These are phyloP conservation scores for Thunnus thynnus DNA, from an alignment of 2,113 vertebrate genomes.

Conservation along the genomic window DNA sequence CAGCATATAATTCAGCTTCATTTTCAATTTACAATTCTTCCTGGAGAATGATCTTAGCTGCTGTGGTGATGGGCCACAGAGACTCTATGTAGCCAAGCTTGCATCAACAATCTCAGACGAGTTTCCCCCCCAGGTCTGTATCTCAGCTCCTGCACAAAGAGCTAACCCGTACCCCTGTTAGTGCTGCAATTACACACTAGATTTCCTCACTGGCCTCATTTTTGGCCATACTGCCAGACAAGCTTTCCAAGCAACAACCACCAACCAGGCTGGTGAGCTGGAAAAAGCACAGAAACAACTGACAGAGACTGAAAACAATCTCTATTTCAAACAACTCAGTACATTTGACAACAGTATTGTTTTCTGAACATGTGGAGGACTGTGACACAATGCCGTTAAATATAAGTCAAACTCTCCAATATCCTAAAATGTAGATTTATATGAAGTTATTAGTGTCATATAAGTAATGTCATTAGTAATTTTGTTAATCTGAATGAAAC, in stretches of 20 bases:
- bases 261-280: slow-evolving; percentile 25
- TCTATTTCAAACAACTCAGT: neutral
- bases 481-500: no score
- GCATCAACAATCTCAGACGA: slow-evolving; percentile 26
- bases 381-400: neutral
- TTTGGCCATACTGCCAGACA: slow-evolving; percentile 32
- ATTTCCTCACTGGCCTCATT: slow-evolving; percentile 58
- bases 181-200: slow-evolving; percentile 63
- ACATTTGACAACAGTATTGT: neutral
- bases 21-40: slow-evolving; percentile 24
- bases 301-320: neutral
- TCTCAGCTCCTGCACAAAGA: slow-evolving; percentile 53
- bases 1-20: slow-evolving; percentile 16
- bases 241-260: slow-evolving; percentile 31
- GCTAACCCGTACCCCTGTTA: slow-evolving; percentile 32
- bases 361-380: neutral
- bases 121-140: slow-evolving; percentile 27
- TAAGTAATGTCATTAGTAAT: no score
- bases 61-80: slow-evolving; percentile 3
- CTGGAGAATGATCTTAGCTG: neutral
- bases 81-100: slow-evolving; percentile 13
- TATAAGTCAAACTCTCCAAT: neutral
- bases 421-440: neutral
- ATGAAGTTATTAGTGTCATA: no score
- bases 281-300: slow-evolving; percentile 2